Percentiles rank a stretch among this genome's conserved stretches.
Evolutionary conservation across 2,113 vertebrate genomes (phyloP).

Genomic region (Corvus hawaiiensis): DNA sequence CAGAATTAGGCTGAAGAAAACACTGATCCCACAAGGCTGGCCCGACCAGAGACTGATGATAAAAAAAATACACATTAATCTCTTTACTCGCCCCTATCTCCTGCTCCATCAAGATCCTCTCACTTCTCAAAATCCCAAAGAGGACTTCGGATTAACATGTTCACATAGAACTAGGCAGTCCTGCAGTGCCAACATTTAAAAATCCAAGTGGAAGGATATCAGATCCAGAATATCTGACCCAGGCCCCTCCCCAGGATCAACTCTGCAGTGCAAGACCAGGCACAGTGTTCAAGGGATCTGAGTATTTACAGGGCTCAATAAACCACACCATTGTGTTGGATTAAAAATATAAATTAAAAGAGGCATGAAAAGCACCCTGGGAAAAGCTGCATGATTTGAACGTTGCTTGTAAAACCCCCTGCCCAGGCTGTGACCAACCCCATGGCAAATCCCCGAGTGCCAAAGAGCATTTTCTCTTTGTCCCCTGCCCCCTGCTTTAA

Average conservation of each 20-base stretch:
- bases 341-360: neutral
- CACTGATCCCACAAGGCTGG: neutral
- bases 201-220: neutral
- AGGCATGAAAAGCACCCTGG: neutral
- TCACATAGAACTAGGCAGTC: neutral
- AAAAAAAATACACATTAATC: neutral
- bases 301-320: neutral
- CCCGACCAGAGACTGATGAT: neutral
- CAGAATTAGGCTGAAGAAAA: neutral
- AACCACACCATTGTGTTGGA: neutral
- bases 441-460: neutral
- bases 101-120: neutral
- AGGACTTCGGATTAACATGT: neutral
- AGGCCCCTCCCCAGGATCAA: neutral
- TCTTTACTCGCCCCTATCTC: neutral
- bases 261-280: neutral
- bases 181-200: neutral
- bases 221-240: neutral
- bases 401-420: neutral
- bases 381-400: neutral
- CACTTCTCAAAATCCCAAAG: neutral
- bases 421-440: neutral
- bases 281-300: accelerated
- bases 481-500: constrained; percentile 6
- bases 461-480: neutral